phyloP scores from a whole-genome alignment of 2,888 invertebrate species.

The Mayetiola destructor region DNA sequence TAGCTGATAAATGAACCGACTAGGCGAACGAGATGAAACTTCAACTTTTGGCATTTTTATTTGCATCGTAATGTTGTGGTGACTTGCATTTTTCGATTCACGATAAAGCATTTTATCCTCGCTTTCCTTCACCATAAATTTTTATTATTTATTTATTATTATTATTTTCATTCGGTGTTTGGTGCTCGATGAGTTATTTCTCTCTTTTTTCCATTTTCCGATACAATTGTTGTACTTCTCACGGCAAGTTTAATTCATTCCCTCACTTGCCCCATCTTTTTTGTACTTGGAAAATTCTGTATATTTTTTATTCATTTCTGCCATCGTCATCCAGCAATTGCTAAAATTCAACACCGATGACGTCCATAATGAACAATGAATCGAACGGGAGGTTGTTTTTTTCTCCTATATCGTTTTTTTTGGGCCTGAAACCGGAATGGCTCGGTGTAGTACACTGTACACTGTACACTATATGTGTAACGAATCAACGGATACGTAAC shows the following conservation, averaged over 20 bases:
- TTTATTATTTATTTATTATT: constrained; percentile 1
- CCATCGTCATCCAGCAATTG: not conserved
- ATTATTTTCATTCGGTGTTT: constrained; percentile 5
- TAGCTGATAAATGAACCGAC: constrained; percentile 6
- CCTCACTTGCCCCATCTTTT: too few relatives aligned
- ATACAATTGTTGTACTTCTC: too few relatives aligned
- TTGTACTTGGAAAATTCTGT: too few relatives aligned
- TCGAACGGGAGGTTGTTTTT: constrained; percentile 1
- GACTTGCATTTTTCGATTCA: constrained; percentile 4
- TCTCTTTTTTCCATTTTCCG: not conserved
- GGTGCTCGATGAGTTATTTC: not conserved
- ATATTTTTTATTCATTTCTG: too few relatives aligned
- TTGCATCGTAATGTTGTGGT: constrained; percentile 7
- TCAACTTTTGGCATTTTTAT: too few relatives aligned
- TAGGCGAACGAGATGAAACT: constrained; percentile 5
- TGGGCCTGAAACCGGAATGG: not conserved
- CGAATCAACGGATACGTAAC: too few relatives aligned
- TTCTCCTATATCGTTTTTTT: not conserved
- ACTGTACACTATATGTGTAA: too few relatives aligned
- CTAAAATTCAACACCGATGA: not conserved
- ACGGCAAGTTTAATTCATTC: too few relatives aligned
- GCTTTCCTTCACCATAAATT: not conserved
- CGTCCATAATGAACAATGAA: constrained; percentile 6
- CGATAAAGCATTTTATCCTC: not conserved
- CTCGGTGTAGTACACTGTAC: not conserved